phyloP scores from a whole-genome alignment of 2,113 vertebrate species.

The Neofelis nebulosa region DNA sequence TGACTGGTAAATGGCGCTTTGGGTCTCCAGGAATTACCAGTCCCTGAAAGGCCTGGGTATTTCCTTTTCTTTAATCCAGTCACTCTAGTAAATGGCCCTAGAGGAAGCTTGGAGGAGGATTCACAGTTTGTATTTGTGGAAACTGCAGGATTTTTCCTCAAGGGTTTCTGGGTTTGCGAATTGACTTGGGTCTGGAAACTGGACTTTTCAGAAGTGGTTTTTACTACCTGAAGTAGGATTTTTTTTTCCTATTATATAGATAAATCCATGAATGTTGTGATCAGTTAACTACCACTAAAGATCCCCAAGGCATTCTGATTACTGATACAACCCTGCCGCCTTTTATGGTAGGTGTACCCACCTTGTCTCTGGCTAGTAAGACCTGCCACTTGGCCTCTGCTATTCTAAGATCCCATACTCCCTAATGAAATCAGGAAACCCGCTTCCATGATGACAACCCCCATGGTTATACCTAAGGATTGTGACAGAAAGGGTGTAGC shows the following conservation, averaged over 20 bases:
- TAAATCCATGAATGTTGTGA: background rate
- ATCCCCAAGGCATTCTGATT: background rate
- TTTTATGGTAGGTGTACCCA: background rate
- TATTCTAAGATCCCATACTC: background rate
- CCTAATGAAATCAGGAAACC: background rate
- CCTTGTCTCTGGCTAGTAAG: background rate
- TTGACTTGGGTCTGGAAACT: background rate
- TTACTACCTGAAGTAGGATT: background rate
- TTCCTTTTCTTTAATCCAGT: background rate
- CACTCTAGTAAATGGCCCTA: background rate
- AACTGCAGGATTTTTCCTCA: background rate
- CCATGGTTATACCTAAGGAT: background rate
- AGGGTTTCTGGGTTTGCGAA: background rate
- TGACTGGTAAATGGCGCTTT: background rate
- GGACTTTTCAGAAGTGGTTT: background rate
- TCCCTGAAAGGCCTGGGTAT: background rate
- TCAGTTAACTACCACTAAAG: background rate
- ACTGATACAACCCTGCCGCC: background rate
- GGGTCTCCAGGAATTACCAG: background rate
- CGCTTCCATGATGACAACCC: background rate
- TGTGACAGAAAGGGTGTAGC: background rate
- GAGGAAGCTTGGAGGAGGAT: background rate
- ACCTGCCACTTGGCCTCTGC: background rate
- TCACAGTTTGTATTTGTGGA: background rate
- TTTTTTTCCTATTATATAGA: background rate